These are phyloP conservation scores for Dicrostonyx torquatus DNA, from an alignment of 2,797 vertebrate genomes.

Conservation along the genomic window DNA sequence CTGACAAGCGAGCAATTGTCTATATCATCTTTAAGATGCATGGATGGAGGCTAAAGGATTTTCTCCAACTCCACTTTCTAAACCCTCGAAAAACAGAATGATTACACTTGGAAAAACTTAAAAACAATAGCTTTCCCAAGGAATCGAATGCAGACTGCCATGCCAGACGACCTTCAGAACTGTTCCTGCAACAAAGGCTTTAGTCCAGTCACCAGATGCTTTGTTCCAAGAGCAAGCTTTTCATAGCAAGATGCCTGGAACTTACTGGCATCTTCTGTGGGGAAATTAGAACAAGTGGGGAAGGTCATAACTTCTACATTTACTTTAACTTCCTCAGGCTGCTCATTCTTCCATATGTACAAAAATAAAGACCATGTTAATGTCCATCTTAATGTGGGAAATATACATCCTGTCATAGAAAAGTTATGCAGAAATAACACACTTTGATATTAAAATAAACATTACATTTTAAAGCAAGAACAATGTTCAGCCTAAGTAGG, in stretches of 20 bases:
- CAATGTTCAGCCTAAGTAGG: not conserved
- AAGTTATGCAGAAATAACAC: not conserved
- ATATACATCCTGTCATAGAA: not conserved
- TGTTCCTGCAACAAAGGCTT: not conserved
- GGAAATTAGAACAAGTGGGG: not conserved
- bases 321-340: constrained; percentile 48
- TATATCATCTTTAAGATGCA: not conserved
- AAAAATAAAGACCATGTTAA: constrained; percentile 14
- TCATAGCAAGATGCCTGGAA: constrained; percentile 1
- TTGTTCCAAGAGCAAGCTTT: constrained; percentile 22
- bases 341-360: constrained; percentile 33
- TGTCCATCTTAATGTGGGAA: not conserved
- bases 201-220: not conserved
- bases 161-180: not conserved
- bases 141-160: not conserved
- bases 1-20: not conserved
- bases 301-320: not conserved
- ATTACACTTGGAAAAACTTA: constrained; percentile 17
- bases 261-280: constrained; percentile 39
- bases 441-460: constrained; percentile 34
- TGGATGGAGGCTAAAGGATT: not conserved
- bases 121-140: constrained; percentile 5
- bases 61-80: constrained; percentile 28
- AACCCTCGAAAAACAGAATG: not conserved
- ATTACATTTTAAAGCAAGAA: constrained; percentile 16